Evolutionary conservation across 2,888 invertebrate species (phyloP).

Genomic region (Camponotus fellah): DNA sequence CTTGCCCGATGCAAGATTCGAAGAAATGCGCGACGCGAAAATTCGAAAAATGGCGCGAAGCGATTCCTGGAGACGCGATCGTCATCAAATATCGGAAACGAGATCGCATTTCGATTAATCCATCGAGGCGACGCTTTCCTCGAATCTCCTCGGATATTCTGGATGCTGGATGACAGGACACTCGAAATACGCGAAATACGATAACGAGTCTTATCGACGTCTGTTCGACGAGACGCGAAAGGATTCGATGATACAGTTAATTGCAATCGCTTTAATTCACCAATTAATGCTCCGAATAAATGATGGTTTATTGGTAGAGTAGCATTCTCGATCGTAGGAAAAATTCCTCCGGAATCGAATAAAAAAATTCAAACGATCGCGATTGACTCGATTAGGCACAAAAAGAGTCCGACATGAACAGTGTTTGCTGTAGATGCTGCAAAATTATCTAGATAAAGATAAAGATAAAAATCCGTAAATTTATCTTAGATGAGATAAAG

Average conservation of each 20-base stretch:
- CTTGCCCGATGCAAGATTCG: too few relatives aligned
- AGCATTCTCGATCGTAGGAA: not conserved
- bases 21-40: too few relatives aligned
- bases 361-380: too few relatives aligned
- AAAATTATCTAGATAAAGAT: too few relatives aligned
- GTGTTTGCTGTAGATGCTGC: too few relatives aligned
- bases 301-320: not conserved
- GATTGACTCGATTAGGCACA: too few relatives aligned
- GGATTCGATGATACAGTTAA: not conserved
- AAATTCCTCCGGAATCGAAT: not conserved
- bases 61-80: too few relatives aligned
- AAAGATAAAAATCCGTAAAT: too few relatives aligned
- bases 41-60: too few relatives aligned
- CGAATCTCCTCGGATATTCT: not conserved
- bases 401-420: too few relatives aligned
- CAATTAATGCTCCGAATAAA: not conserved
- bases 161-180: not conserved
- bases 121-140: not conserved
- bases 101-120: not conserved
- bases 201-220: not conserved
- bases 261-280: not conserved
- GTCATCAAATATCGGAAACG: not conserved
- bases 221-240: not conserved
- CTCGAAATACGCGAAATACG: not conserved
- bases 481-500: too few relatives aligned